Percentiles rank a stretch among this genome's conserved stretches.
These are phyloP conservation scores for Noctua fimbriata DNA, from an alignment of 2,888 invertebrate species.

Conservation along the genomic window DNA sequence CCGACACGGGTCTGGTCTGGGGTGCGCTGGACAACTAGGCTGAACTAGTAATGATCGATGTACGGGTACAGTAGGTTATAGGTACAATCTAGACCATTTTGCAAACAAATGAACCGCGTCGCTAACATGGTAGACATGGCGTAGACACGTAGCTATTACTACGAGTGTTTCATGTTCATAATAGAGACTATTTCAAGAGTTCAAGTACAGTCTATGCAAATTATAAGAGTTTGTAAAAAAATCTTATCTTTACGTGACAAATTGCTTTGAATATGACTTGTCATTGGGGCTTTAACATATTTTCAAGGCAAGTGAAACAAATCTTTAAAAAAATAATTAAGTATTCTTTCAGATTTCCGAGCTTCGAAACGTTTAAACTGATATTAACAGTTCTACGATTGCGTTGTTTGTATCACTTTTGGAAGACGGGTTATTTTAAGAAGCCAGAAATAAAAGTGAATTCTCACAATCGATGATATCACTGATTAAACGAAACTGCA, in stretches of 20 bases:
- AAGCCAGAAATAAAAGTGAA: background rate
- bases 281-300: background rate
- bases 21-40: slow-evolving; percentile 8
- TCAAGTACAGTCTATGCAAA: background rate
- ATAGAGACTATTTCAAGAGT: background rate
- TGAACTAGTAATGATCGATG: slow-evolving; percentile 12
- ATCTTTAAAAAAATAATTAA: background rate
- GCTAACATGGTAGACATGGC: background rate
- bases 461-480: slow-evolving; percentile 18
- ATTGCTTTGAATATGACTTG: background rate
- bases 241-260: background rate
- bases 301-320: background rate
- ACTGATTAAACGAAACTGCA: background rate
- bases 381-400: background rate
- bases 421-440: background rate
- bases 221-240: background rate
- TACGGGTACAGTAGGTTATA: background rate
- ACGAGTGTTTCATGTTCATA: background rate
- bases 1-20: slow-evolving; percentile 18
- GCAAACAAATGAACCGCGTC: background rate
- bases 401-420: background rate
- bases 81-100: background rate
- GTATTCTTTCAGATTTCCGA: background rate
- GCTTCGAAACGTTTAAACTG: background rate
- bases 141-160: background rate